Evolutionary conservation across 2,888 invertebrate genomes (phyloP), one percentile per base, ranked within the genome.

Genomic region (Aphodius sticticus): DNA sequence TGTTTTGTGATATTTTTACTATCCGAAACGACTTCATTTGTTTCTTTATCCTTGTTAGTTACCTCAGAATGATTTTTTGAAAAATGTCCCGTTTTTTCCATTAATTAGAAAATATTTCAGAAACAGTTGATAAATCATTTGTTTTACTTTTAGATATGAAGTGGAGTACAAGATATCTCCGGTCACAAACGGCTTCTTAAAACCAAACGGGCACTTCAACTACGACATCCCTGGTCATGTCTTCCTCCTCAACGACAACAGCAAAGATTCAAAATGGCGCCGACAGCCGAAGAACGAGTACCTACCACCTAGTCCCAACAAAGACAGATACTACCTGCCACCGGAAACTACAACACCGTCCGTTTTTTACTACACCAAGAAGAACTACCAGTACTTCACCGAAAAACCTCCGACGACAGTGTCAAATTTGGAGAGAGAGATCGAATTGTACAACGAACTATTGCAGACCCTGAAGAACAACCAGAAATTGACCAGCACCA

Each of bases 141-240:
- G n/a, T n/a, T n/a, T n/a, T n/a, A 87, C 91, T 86, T 90, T 89
- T 88, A 69, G 89, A 87, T 94, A 93, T 85, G 94, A 94, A 87
- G 88, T 94, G 82, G 93, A 94, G 85, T 94, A 93, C 85, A 93
- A 92, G 4, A 91, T 95, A 6, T 92, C 92, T 78, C 91, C 92
- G 2, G 89, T 91, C n/a, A 90, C 89, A 79, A 89, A 89, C 78
- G 82, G 83, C 26, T 86, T 85, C 76, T 82, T 86, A n/a, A 85
- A 83, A 76, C 89, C 87, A 82, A 90, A 90, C 80, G 91, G 91
- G 1, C 84, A 85, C 77, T 88, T 88, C 79, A 86, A 89, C 69
- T 90, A 91, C 83, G 90, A 91, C 81, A 89, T 91, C 79, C 91
- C 92, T 6, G 91, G 92, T 1, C 91, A 92, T 86, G 92, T 92